Percentiles rank a stretch among this genome's conserved stretches.
Evolutionary conservation across 2,113 vertebrate genomes (phyloP).

Genomic region (Capricornis sumatraensis): DNA sequence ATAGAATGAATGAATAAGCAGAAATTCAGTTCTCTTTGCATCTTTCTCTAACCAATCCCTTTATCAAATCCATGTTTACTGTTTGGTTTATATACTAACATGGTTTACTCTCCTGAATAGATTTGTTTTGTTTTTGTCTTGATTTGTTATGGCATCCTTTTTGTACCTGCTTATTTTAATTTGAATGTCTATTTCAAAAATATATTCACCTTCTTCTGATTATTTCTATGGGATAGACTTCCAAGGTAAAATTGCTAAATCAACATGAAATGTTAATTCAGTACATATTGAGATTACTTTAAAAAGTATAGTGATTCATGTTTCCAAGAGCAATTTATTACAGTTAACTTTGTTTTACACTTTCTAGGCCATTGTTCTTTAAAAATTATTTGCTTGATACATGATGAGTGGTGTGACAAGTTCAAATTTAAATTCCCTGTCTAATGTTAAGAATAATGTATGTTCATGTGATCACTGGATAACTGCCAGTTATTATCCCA

Average conservation of each 20-base stretch:
- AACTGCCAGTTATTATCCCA: background rate
- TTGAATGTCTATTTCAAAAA: background rate
- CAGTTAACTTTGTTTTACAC: background rate
- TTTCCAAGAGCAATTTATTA: background rate
- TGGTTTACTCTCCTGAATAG: background rate
- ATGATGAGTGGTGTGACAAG: background rate
- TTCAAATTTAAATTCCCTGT: background rate
- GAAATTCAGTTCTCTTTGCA: background rate
- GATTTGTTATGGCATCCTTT: background rate
- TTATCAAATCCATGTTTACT: background rate
- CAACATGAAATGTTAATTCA: background rate
- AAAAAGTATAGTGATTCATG: background rate
- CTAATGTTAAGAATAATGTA: background rate
- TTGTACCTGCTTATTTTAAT: background rate
- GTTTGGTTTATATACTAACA: background rate
- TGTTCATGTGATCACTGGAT: background rate
- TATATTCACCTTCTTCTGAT: background rate
- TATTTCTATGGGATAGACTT: background rate
- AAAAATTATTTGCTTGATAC: background rate
- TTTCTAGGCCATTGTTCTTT: background rate
- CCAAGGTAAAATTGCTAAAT: background rate
- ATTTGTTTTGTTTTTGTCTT: background rate
- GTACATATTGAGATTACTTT: background rate
- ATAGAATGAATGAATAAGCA: background rate
- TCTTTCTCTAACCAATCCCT: background rate